Base-by-base conservation (phyloP, 2,797 vertebrate species). In the Chrosomus eos region DNA sequence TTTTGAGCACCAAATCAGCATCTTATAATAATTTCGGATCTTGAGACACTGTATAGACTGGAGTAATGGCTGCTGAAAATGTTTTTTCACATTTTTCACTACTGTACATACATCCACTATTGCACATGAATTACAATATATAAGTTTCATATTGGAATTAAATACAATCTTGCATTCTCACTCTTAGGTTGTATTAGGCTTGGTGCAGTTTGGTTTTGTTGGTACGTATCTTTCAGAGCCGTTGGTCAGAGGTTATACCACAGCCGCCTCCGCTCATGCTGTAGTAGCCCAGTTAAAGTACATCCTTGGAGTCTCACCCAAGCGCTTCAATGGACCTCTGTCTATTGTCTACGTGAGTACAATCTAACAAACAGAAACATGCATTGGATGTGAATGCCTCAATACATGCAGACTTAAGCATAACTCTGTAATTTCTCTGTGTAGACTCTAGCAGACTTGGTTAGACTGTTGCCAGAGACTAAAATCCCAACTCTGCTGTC, bases 161-260 rank as follows among this genome's bases (percentile, higher is more conserved):
- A 60, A 28, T 60, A 62, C 7, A 51, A 36, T 84, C 81, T 3
- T 48, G 31, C 58, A 14, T 90, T 60, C 45, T 68, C 9, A 67
- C 33, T 86, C 16, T n/a, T 87, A 99, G 98, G 93, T 99, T 82
- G 91, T 95, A 2, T 90, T 99, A 80, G 98, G 98, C 67, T 90
- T 97, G 85, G 92, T 98, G 31, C 97, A 96, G 90, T 99, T 99
- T 19, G 98, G 98, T 80, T 99, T 99, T 11, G 97, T 99, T 90
- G 98, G 97, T 86, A 99, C 96, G 6, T 99, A 99, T 90, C 94
- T 99, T 78, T 98, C 97, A 0, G 97, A 99, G 78, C 98, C 98
- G 0, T 92, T 99, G 90, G 97, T 99, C 71, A 95, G 97, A 1
- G 96, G 96, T 67, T 99, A 99, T 83, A 99, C 97, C 76, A 97